Evolutionary conservation across 1,140 invertebrate species (phyloP), one percentile per base, ranked within the genome.

Genomic region (Scylla paramamosain): DNA sequence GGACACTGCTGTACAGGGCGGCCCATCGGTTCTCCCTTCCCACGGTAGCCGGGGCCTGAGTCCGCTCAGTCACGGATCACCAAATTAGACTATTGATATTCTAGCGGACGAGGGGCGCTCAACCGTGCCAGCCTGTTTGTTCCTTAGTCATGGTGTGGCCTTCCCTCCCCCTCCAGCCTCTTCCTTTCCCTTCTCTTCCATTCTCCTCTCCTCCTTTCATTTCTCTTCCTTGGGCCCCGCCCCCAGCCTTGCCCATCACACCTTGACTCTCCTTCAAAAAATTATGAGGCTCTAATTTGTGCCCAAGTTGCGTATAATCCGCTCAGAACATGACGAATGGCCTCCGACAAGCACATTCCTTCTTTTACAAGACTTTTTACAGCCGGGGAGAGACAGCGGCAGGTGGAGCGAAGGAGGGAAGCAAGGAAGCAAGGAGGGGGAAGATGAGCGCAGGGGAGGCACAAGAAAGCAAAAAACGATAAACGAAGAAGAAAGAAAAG

Each of bases 11-110:
- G 25, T 77, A 77, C 52, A 77, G 67, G 67, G 67, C 67, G 25
- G 67, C 12, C 67, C 12, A n/a, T 25, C 67, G 67, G 10, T 12
- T 77, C 6, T 77, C 67, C n/a, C 67, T 77, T 77, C 67, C 67
- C 67, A 77, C 67, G 67, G 67, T 77, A 77, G 67, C 67, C 67
- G n/a, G 6, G n/a, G 20, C 67, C 67, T 1, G 67, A 25, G 67
- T n/a, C 67, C 4, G 67, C 67, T 77, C 67, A 77, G 67, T 77
- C 67, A 77, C 67, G 67, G 67, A 77, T 77, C 67, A 77, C 67
- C 67, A 77, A 77, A 77, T 77, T 77, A 77, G 67, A 77, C 67
- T 77, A 77, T 77, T 77, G 67, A 77, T 77, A 77, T 77, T 77
- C 67, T n/a, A n/a, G 67, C 67, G 67, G 67, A 77, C 67, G 67